These are phyloP conservation scores for Seladonia tumulorum DNA, from an alignment of 2,888 invertebrate genomes.

Conservation along the genomic window DNA sequence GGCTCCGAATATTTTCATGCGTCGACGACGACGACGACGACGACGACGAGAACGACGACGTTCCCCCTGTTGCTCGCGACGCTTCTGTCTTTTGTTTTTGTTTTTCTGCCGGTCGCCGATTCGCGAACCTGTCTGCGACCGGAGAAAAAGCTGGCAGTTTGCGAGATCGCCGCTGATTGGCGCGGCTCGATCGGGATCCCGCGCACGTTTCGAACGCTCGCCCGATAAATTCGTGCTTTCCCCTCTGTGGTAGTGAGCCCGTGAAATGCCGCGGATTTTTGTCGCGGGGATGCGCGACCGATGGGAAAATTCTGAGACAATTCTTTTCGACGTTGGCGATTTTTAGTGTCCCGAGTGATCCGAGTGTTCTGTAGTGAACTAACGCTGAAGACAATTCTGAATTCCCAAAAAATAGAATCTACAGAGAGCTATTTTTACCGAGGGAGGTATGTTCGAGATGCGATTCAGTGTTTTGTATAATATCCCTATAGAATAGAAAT, in stretches of 20 bases:
- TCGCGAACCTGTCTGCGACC: not conserved
- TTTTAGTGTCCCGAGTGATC: not conserved
- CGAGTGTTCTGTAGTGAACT: too few relatives aligned
- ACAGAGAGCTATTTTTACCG: not conserved
- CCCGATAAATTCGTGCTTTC: slow-evolving; percentile 23
- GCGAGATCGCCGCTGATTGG: slow-evolving; percentile 22
- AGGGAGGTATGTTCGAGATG: too few relatives aligned
- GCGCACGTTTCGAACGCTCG: slow-evolving; percentile 24
- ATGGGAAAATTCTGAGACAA: not conserved
- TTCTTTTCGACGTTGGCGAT: not conserved
- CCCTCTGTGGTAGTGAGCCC: not conserved
- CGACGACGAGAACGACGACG: not conserved
- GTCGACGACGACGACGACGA: not conserved
- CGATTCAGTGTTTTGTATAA: too few relatives aligned
- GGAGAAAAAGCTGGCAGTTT: slow-evolving; percentile 11
- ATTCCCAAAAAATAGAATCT: too few relatives aligned
- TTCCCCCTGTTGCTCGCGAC: not conserved
- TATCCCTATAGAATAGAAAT: too few relatives aligned
- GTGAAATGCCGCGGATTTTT: not conserved
- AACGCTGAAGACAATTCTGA: not conserved
- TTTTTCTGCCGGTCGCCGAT: not conserved
- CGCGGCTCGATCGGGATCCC: slow-evolving; percentile 27
- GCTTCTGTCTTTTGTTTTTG: not conserved
- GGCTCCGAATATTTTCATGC: slow-evolving; percentile 39
- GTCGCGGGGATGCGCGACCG: not conserved